These are phyloP conservation scores for Dendrolimus houi DNA, from an alignment of 2,888 invertebrate genomes.

Conservation along the genomic window DNA sequence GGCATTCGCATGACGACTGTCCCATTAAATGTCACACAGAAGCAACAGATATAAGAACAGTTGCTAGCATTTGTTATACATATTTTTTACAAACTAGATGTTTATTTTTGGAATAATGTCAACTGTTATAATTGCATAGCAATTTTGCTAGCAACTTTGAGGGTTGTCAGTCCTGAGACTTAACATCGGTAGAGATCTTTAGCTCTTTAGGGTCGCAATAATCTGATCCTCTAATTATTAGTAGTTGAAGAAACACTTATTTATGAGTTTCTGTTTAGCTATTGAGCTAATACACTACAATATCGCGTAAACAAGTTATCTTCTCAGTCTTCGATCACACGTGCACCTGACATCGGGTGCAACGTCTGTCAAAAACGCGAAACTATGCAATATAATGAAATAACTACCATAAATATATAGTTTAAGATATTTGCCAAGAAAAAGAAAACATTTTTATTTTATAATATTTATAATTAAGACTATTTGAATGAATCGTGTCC, in stretches of 20 bases:
- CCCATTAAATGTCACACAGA: neutral
- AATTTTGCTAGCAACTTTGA: neutral
- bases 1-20: neutral
- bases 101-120: neutral
- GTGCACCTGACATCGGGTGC: no score
- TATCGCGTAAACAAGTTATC: no score
- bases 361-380: no score
- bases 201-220: neutral
- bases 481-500: no score
- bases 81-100: neutral
- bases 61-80: neutral
- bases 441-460: neutral
- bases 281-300: no score
- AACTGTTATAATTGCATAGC: neutral
- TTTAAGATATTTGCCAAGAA: no score
- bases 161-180: neutral
- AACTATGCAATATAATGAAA: no score
- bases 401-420: no score
- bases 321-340: no score
- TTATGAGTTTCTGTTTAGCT: no score
- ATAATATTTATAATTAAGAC: neutral
- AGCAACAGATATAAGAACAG: neutral
- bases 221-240: neutral
- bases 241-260: no score
- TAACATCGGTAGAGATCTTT: no score